Evolutionary conservation across 1,140 invertebrate species (phyloP), one percentile per base, ranked within the genome.

Genomic region (Meteorus sp.): DNA sequence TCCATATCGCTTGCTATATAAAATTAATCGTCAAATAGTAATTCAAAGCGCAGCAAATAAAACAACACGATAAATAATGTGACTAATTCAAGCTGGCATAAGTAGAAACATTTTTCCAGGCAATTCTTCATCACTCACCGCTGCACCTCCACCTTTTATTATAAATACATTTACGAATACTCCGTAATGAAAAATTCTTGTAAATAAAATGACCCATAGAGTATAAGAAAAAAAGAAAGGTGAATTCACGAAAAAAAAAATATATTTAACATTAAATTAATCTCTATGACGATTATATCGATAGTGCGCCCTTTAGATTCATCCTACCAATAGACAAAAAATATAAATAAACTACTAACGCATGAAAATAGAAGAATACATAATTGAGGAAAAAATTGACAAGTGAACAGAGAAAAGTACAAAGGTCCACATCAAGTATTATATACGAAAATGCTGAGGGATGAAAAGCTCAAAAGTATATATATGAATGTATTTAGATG

Each of bases 41-140:
- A 44, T 20, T 56, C 55, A 48, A 58, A 51, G 35, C 50, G 50
- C 48, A 51, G 51, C 56, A 58, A 35, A 31, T 58, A 58, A 41
- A 44, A 27, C 29, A 11, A 39, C 37, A 54, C 27, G 25, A 58
- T 27, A 70, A 61, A 69, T 65, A 73, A 73, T 75, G 8, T 15
- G 3, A 39, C 35, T 15, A 39, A 39, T 39, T 7, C 35, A n/a
- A 39, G 13, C 4, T 48, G 9, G 22, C 45, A 48, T 48, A n/a
- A n/a, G 45, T 48, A 48, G 25, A 48, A 47, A 22, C 23, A 48
- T 48, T 15, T 29, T 29, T 48, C 22, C n/a, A 29, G 17, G 45
- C 25, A 23, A 19, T 19, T 9, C 6, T 44, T 25, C 22, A 25
- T 27, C 20, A 27, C 20, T 25, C 20, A 27, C 19, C n/a, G 22